Evolutionary conservation across 2,888 invertebrate genomes (phyloP).

Genomic region (Drosophila maculinotata): DNA sequence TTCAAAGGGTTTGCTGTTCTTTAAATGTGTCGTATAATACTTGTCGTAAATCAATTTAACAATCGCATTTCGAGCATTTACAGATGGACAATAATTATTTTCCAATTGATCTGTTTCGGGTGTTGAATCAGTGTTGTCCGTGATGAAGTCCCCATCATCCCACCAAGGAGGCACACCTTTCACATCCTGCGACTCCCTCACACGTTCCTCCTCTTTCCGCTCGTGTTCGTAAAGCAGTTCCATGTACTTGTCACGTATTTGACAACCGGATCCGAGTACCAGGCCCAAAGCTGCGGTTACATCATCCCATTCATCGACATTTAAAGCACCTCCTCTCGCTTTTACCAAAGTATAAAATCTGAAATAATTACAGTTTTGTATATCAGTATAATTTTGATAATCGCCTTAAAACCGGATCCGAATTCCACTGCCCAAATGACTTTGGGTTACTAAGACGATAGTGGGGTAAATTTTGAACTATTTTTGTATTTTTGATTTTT

Average conservation of each 20-base stretch:
- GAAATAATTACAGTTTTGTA: not conserved
- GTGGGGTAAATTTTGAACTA: no score
- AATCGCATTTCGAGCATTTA: slow-evolving; percentile 22
- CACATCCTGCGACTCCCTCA: slow-evolving; percentile 6
- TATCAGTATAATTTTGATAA: no score
- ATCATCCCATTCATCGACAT: slow-evolving; percentile 46
- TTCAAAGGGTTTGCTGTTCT: slow-evolving; percentile 27
- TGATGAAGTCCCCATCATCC: slow-evolving; percentile 44
- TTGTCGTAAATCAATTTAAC: slow-evolving; percentile 38
- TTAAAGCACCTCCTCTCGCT: slow-evolving; percentile 35
- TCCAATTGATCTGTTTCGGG: not conserved
- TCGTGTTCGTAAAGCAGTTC: slow-evolving; percentile 35
- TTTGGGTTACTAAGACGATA: no score
- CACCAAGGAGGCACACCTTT: slow-evolving; percentile 39
- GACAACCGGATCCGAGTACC: slow-evolving; percentile 20
- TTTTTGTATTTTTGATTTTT: not conserved
- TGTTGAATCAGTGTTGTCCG: not conserved
- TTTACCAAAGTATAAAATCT: slow-evolving; percentile 39
- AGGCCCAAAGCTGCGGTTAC: slow-evolving; percentile 36
- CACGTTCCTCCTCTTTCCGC: slow-evolving; percentile 28
- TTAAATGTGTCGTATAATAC: slow-evolving; percentile 42
- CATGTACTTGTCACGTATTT: slow-evolving; percentile 36
- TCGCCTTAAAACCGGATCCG: no score
- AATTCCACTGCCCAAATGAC: no score
- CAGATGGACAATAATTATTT: not conserved